phyloP scores from a whole-genome alignment of 2,888 invertebrate species.

The Stratiomys singularior region DNA sequence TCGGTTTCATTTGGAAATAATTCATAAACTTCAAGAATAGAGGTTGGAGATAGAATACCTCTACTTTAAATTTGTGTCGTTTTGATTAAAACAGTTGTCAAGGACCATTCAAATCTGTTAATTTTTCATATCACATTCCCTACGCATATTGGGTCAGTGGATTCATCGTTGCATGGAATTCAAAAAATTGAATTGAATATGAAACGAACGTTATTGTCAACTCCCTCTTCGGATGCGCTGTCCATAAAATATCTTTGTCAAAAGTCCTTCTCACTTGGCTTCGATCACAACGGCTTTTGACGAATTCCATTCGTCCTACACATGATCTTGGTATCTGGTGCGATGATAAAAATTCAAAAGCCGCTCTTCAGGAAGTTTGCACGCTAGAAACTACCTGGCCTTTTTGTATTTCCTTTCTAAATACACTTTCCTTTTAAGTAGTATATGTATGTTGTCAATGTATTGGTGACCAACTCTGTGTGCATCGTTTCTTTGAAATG shows the following conservation, averaged over 20 bases:
- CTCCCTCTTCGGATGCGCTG: no score
- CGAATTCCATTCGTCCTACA: not conserved
- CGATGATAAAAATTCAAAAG: not conserved
- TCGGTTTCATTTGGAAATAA: no score
- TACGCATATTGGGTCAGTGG: no score
- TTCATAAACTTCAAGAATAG: no score
- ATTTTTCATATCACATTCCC: no score
- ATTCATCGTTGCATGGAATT: no score
- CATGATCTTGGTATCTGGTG: not conserved
- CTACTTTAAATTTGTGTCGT: no score
- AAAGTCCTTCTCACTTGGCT: not conserved
- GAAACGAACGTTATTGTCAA: no score
- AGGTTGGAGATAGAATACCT: no score
- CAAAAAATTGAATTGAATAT: no score
- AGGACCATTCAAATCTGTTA: no score
- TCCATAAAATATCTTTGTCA: not conserved
- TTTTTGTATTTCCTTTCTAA: slow-evolving; percentile 6
- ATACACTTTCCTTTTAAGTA: not conserved
- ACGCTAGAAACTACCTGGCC: slow-evolving; percentile 7
- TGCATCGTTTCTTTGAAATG: not conserved
- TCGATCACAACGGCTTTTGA: not conserved
- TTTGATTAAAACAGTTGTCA: no score
- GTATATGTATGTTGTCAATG: not conserved
- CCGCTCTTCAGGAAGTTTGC: slow-evolving; percentile 28
- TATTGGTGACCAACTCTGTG: not conserved